Percentiles rank a stretch among this genome's conserved stretches.
phyloP scores from a whole-genome alignment of 2,888 invertebrate genomes.

The Drosophila borealis region DNA sequence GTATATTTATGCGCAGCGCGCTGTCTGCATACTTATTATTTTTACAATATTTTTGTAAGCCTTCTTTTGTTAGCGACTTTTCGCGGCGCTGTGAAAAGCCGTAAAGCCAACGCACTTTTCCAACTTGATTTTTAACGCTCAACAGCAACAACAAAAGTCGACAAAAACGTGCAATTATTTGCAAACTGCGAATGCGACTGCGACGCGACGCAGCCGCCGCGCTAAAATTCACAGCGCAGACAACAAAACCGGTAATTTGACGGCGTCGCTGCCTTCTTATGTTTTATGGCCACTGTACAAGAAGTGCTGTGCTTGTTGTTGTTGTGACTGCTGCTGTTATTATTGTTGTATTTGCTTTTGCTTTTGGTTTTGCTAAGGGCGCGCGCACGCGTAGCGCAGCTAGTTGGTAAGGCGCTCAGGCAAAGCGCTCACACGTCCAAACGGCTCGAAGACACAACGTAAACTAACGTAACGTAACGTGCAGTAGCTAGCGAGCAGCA shows the following conservation, averaged over 20 bases:
- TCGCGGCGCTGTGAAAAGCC: slow-evolving; percentile 22
- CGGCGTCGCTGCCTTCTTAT: slow-evolving; percentile 39
- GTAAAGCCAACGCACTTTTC: slow-evolving; percentile 76
- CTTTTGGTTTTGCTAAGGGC: slow-evolving; percentile 42
- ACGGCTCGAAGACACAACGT: slow-evolving; percentile 65
- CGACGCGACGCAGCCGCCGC: slow-evolving; percentile 49
- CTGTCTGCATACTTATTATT: slow-evolving; percentile 29
- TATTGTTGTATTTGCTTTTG: slow-evolving; percentile 36
- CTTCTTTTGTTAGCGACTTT: slow-evolving; percentile 1
- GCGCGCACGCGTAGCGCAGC: slow-evolving; percentile 69
- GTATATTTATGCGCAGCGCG: slow-evolving; percentile 24
- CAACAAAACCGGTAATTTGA: slow-evolving; percentile 76
- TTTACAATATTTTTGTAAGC: slow-evolving; percentile 3
- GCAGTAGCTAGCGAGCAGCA: slow-evolving; percentile 5
- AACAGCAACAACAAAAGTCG: slow-evolving; percentile 27
- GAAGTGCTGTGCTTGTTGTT: slow-evolving; percentile 22
- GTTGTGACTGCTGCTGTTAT: slow-evolving; percentile 16
- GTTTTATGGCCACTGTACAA: slow-evolving; percentile 40
- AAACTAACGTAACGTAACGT: slow-evolving; percentile 53
- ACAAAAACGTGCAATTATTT: slow-evolving; percentile 66
- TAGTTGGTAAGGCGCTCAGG: slow-evolving; percentile 9
- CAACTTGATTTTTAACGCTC: slow-evolving; percentile 50
- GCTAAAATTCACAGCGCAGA: slow-evolving; percentile 64
- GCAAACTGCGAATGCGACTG: slow-evolving; percentile 37
- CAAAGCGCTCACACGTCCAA: slow-evolving; percentile 56